Conservation (phyloP, 2,888 invertebrate genomes). For the Tyria jacobaeae region DNA sequence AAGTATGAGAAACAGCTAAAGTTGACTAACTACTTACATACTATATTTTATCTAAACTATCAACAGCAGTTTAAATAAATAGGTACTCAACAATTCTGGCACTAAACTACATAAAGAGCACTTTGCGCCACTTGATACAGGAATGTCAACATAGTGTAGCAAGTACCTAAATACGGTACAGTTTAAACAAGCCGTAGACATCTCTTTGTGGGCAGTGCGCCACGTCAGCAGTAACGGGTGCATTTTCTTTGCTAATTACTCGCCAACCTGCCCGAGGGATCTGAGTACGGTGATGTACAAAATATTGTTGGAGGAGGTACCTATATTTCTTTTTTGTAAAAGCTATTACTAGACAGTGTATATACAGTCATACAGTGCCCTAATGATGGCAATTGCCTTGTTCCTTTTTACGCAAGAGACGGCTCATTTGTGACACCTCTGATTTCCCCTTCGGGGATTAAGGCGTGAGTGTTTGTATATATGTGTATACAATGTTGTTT, state of each 20-base stretch:
- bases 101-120: not conserved
- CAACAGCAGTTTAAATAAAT: not conserved
- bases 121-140: not conserved
- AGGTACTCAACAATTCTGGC: not conserved
- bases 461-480: too few relatives aligned
- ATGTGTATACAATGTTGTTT: too few relatives aligned
- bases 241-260: slow-evolving; percentile 67
- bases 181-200: slow-evolving; percentile 25
- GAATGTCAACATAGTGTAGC: not conserved
- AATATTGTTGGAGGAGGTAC: slow-evolving; percentile 8
- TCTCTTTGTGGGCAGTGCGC: slow-evolving; percentile 45
- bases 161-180: not conserved
- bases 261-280: slow-evolving; percentile 50
- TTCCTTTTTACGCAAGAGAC: too few relatives aligned
- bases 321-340: too few relatives aligned
- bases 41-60: too few relatives aligned
- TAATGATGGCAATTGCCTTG: too few relatives aligned
- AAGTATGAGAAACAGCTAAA: too few relatives aligned
- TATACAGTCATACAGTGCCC: too few relatives aligned
- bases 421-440: too few relatives aligned
- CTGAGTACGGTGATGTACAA: slow-evolving; percentile 20
- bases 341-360: too few relatives aligned
- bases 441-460: too few relatives aligned
- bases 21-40: too few relatives aligned
- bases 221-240: slow-evolving; percentile 59